These are phyloP conservation scores for Morone saxatilis DNA, from an alignment of 2,113 vertebrate genomes.

Conservation along the genomic window DNA sequence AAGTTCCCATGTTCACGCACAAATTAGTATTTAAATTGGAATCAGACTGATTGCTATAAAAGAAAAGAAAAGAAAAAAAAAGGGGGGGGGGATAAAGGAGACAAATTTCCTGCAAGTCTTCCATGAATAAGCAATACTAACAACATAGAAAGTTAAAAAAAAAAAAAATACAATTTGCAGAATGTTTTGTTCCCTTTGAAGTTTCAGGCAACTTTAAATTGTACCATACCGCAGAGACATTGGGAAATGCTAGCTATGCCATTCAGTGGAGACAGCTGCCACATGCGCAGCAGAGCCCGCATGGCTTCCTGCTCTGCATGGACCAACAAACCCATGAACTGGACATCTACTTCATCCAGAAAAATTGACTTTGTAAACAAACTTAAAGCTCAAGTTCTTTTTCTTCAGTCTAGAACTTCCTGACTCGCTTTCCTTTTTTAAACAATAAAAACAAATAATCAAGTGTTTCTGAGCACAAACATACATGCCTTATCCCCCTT, in stretches of 20 bases:
- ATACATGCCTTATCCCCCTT: not conserved
- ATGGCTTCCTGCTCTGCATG: conserved; percentile 6
- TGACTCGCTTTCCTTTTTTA: not conserved
- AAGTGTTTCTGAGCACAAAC: not conserved
- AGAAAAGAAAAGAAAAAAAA: not conserved
- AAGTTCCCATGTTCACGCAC: not conserved
- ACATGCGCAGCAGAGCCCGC: conserved; percentile 39
- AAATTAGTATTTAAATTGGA: not conserved
- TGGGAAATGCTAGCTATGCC: conserved; percentile 68
- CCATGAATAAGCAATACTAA: not conserved
- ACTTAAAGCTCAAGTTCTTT: not conserved
- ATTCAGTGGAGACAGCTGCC: conserved; percentile 76
- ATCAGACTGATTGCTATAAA: not conserved
- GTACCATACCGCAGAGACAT: conserved; percentile 40
- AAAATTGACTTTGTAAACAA: conserved; percentile 1
- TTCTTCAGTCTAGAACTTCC: not conserved
- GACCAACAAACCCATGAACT: conserved; percentile 31
- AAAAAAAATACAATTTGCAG: conserved; percentile 18
- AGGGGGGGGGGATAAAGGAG: not conserved
- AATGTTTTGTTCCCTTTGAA: conserved; percentile 35
- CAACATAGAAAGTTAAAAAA: not conserved
- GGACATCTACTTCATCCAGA: conserved; percentile 11
- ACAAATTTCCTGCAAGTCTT: not conserved
- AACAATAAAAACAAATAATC: conserved; percentile 8
- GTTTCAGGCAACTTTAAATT: conserved; percentile 36